These are phyloP conservation scores for Pseudonaja textilis DNA, from an alignment of 2,113 vertebrate species.

Conservation along the genomic window DNA sequence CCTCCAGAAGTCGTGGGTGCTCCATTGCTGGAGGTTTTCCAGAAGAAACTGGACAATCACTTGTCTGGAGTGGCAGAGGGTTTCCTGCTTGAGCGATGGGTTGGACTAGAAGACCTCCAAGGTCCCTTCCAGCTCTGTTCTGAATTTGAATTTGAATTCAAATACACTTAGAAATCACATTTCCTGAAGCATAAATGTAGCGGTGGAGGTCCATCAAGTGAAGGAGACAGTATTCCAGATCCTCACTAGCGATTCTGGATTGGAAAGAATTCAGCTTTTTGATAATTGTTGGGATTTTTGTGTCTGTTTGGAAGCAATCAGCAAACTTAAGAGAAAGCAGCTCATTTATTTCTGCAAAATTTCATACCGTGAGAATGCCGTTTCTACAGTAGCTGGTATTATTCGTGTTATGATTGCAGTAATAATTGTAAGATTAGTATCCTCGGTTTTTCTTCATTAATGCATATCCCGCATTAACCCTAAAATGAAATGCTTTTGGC, in stretches of 20 bases:
- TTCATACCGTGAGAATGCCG: neutral
- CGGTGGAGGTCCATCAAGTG: neutral
- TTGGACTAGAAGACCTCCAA: neutral
- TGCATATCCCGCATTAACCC: neutral
- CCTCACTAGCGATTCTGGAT: neutral
- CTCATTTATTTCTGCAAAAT: slow-evolving; percentile 4
- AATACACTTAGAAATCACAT: neutral
- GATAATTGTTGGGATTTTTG: slow-evolving; percentile 1
- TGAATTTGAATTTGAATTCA: neutral
- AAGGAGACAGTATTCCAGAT: accelerated
- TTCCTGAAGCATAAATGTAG: neutral
- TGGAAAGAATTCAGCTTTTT: neutral
- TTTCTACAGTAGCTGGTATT: neutral
- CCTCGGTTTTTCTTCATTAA: neutral
- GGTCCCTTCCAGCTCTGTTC: neutral
- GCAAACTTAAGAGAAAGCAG: neutral
- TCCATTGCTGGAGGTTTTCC: neutral
- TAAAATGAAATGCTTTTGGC: neutral
- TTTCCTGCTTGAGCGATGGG: accelerated
- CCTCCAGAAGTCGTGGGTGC: neutral
- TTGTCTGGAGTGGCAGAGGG: neutral
- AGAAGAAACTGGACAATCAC: neutral
- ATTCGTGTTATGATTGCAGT: neutral
- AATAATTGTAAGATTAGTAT: neutral
- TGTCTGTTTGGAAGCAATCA: neutral